Evolutionary conservation across 2,888 invertebrate species (phyloP), one percentile per base, ranked within the genome.

Genomic region (Artemia sinica): DNA sequence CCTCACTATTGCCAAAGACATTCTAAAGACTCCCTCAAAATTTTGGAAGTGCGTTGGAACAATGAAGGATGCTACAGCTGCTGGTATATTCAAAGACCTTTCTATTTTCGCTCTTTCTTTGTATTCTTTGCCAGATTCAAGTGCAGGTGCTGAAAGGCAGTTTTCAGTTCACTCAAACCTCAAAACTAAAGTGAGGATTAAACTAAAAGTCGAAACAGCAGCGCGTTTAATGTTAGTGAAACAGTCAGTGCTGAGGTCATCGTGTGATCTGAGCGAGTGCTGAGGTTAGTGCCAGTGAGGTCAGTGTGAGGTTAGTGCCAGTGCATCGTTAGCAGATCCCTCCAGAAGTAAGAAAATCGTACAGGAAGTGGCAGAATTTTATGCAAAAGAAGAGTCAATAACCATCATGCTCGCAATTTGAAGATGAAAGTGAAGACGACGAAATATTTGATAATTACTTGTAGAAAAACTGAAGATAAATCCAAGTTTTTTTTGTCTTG

Each of bases 31-130:
- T 58, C 58, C 7, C 58, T 58, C 58, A 14, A 58, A 58, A 58
- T 58, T 58, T 58, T 58, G 58, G 58, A 58, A 58, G 58, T 58
- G 58, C 14, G 58, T 58, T 58, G 58, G 58, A 58, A 58, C 58
- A 14, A 7, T 58, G 58, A 7, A 58, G 58, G 58, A 58, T 58
- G 58, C n/a, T n/a, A n/a, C n/a, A n/a, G n/a, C n/a, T n/a, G n/a
- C n/a, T n/a, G n/a, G n/a, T n/a, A n/a, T n/a, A n/a, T n/a, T n/a
- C n/a, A n/a, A n/a, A n/a, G n/a, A n/a, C n/a, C n/a, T n/a, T n/a
- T n/a, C n/a, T n/a, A n/a, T n/a, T n/a, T n/a, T n/a, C n/a, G n/a
- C n/a, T n/a, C n/a, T n/a, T n/a, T n/a, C n/a, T n/a, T n/a, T n/a
- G n/a, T n/a, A n/a, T n/a, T n/a, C n/a, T n/a, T n/a, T n/a, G n/a